These are phyloP conservation scores for Catharus bicknelli DNA, from an alignment of 2,113 vertebrate genomes.

Conservation along the genomic window DNA sequence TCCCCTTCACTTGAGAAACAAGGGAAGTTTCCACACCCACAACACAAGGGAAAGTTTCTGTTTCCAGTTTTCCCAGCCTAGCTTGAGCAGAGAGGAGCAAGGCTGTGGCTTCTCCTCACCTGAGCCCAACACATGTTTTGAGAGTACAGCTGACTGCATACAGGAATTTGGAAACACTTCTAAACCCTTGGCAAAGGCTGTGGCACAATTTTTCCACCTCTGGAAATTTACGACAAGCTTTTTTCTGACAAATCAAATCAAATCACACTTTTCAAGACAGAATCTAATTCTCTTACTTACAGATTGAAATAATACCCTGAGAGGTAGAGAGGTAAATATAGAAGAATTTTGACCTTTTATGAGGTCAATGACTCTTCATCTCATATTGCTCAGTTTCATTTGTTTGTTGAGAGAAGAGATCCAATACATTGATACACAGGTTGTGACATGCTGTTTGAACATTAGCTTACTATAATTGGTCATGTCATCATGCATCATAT, in stretches of 20 bases:
- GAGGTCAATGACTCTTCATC: slow-evolving; percentile 76
- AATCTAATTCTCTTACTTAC: not conserved
- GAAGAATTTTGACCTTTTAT: slow-evolving; percentile 70
- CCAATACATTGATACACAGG: slow-evolving; percentile 90
- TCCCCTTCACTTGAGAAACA: not conserved
- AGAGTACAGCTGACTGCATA: not conserved
- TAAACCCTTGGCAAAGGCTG: not conserved
- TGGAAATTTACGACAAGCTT: not conserved
- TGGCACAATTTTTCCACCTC: not conserved
- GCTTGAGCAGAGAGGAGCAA: not conserved
- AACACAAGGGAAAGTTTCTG: not conserved
- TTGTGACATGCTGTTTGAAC: slow-evolving; percentile 94
- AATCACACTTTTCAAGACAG: not conserved
- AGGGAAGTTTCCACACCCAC: not conserved
- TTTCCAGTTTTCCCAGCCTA: not conserved
- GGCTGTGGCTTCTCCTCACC: not conserved
- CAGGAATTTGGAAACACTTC: not conserved
- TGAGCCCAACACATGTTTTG: not conserved
- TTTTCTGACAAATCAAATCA: slow-evolving; percentile 33
- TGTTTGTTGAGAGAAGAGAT: slow-evolving; percentile 81
- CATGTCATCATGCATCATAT: slow-evolving; percentile 91
- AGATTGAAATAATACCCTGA: not conserved
- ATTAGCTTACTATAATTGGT: slow-evolving; percentile 88
- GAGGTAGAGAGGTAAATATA: not conserved
- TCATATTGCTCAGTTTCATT: slow-evolving; percentile 79